phyloP scores from a whole-genome alignment of 2,888 invertebrate genomes.

The Drosophila melanocephala region DNA sequence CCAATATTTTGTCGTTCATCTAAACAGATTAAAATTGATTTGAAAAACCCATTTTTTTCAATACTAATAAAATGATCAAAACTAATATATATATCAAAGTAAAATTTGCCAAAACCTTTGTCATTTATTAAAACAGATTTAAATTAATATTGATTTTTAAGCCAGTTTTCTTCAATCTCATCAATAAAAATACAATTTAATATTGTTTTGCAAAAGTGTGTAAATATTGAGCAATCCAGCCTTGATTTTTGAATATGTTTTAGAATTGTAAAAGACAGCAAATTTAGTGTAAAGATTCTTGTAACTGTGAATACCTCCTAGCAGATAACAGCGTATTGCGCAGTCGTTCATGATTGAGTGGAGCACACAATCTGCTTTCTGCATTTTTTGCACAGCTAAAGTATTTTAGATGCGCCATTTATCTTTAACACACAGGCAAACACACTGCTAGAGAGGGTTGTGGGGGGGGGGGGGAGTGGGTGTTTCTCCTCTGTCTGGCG shows the following conservation, averaged over 20 bases:
- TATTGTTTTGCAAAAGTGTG: background rate
- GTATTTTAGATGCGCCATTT: slow-evolving; percentile 70
- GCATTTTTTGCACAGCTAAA: slow-evolving; percentile 38
- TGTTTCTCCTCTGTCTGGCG: background rate
- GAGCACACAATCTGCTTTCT: slow-evolving; percentile 30
- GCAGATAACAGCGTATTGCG: background rate
- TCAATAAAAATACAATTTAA: background rate
- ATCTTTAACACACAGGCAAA: slow-evolving; percentile 58
- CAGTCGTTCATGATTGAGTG: background rate
- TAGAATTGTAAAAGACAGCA: background rate
- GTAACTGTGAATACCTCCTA: too few relatives aligned
- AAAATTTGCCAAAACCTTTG: background rate
- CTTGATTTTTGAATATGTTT: background rate
- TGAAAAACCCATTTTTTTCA: background rate
- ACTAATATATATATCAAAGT: background rate
- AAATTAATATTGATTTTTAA: background rate
- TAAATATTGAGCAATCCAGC: fast-evolving
- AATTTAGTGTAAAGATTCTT: background rate
- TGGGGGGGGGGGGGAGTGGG: background rate
- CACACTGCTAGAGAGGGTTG: background rate
- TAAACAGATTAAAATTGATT: background rate
- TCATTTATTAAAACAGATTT: background rate
- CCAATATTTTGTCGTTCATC: too few relatives aligned
- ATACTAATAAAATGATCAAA: fast-evolving
- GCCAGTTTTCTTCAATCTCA: background rate